Evolutionary conservation across 1,140 invertebrate genomes (phyloP).

Genomic region (Galleria mellonella): DNA sequence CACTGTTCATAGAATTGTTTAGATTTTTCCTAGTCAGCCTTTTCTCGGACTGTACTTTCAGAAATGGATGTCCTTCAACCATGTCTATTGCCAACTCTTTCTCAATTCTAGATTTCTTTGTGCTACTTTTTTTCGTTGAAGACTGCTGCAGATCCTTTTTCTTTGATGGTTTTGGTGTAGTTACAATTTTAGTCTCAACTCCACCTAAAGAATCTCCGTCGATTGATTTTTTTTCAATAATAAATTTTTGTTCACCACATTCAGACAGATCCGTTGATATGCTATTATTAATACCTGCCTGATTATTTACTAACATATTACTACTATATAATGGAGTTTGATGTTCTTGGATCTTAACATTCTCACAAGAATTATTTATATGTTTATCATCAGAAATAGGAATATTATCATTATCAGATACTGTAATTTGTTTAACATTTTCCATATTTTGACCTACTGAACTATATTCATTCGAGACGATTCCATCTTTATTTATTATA

Average conservation of each 20-base stretch:
- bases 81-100: conserved; percentile 63
- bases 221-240: no score
- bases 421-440: conserved; percentile 2
- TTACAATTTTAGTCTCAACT: neutral
- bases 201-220: no score
- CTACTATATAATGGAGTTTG: no score
- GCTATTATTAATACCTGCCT: no score
- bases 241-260: no score
- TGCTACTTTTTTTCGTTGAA: conserved; percentile 29
- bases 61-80: conserved; percentile 64
- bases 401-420: neutral
- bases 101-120: conserved; percentile 51
- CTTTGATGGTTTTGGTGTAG: neutral
- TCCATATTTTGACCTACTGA: neutral
- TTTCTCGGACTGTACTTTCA: conserved; percentile 36
- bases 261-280: no score
- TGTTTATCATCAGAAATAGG: no score
- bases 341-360: no score
- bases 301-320: no score
- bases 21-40: conserved; percentile 40
- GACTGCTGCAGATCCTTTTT: conserved; percentile 13
- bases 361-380: no score
- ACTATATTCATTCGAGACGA: no score
- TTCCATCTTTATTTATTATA: no score
- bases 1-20: conserved; percentile 14